Conservation (phyloP, 2,797 vertebrate genomes). For the Tapera naevia region DNA sequence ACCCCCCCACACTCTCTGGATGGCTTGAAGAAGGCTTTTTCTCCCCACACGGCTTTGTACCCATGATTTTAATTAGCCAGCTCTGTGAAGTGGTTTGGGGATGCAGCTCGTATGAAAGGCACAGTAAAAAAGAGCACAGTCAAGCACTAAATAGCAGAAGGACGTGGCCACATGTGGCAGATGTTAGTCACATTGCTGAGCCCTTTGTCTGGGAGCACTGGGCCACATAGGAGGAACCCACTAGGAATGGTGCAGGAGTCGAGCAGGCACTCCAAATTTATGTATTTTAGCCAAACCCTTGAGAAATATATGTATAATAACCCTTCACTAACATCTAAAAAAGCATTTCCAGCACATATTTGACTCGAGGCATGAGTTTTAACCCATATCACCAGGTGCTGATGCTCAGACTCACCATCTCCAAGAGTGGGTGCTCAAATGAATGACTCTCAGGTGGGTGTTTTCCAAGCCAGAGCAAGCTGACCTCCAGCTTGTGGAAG, state of each 20-base stretch:
- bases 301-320: not conserved
- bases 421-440: fast-evolving
- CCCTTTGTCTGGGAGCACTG: not conserved
- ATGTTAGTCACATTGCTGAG: not conserved
- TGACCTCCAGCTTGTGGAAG: not conserved
- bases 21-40: not conserved
- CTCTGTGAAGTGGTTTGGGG: conserved; percentile 58
- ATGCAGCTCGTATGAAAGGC: not conserved
- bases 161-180: conserved; percentile 20
- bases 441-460: fast-evolving
- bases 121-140: not conserved
- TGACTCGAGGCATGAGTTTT: not conserved
- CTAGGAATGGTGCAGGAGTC: not conserved
- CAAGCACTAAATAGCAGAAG: not conserved
- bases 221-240: fast-evolving
- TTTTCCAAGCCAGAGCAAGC: fast-evolving
- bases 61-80: not conserved
- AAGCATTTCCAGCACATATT: fast-evolving
- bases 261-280: not conserved
- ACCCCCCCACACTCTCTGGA: not conserved
- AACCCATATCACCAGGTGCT: fast-evolving
- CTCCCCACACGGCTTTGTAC: not conserved
- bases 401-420: not conserved
- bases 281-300: not conserved
- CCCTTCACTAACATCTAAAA: fast-evolving